Evolutionary conservation across 2,888 invertebrate species (phyloP).

Genomic region (Phragmatobia fuliginosa): DNA sequence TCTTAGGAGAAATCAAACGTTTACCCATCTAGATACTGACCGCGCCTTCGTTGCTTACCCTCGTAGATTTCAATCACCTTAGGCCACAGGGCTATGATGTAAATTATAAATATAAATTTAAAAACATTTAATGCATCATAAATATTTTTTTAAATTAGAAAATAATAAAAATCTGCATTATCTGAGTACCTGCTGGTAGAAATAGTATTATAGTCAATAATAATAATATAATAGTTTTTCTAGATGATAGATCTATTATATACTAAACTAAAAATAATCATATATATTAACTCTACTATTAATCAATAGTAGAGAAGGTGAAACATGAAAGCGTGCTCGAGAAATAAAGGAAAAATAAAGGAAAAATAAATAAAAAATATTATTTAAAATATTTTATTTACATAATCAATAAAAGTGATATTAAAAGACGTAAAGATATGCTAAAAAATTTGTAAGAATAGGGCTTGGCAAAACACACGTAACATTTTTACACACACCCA

Average conservation of each 20-base stretch:
- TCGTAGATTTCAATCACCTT: too few species aligned
- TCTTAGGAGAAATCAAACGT: too few species aligned
- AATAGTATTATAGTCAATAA: background rate
- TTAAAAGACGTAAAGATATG: background rate
- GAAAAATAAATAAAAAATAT: background rate
- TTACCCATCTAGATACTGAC: too few species aligned
- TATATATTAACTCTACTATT: too few species aligned
- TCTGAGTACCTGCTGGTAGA: background rate
- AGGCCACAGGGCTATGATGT: too few species aligned
- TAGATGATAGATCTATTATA: background rate
- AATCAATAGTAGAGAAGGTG: too few species aligned
- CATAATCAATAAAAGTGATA: background rate
- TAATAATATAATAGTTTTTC: background rate
- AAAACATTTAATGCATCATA: background rate
- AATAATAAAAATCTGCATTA: background rate
- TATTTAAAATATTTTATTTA: background rate
- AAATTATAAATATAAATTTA: too few species aligned
- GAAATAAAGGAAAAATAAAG: background rate
- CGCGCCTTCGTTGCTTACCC: too few species aligned
- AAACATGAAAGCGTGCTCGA: background rate
- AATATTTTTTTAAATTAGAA: background rate
- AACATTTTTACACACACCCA: too few species aligned
- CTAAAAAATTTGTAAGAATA: background rate
- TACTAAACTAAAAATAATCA: background rate
- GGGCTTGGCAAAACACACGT: background rate